phyloP scores from a whole-genome alignment of 2,888 invertebrate species.

The Andrena marginata region DNA sequence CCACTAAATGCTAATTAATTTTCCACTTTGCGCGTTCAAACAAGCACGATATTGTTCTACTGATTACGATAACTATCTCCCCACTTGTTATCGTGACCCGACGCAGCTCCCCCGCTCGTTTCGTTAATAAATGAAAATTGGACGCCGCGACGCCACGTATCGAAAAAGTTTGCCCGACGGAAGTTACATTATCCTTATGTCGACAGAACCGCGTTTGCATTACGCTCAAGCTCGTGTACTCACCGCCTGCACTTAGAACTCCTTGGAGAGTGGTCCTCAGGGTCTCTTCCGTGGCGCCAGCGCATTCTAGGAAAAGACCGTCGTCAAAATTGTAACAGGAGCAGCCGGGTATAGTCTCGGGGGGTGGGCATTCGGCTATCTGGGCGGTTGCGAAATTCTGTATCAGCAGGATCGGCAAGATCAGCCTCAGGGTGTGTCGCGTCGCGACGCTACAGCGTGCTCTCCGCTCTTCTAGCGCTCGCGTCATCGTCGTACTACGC shows the following conservation, averaged over 20 bases:
- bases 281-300: constrained; percentile 91
- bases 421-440: constrained; percentile 64
- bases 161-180: constrained; percentile 21
- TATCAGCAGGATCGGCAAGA: constrained; percentile 70
- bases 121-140: constrained; percentile 46
- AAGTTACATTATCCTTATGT: constrained; percentile 14
- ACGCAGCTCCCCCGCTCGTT: constrained; percentile 3
- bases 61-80: constrained; percentile 38
- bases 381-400: constrained; percentile 73
- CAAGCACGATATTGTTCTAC: constrained; percentile 23
- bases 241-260: constrained; percentile 85
- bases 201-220: constrained; percentile 25
- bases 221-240: constrained; percentile 42
- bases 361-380: constrained; percentile 80
- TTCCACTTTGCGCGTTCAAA: background rate
- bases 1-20: constrained; percentile 43
- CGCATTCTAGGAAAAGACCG: constrained; percentile 95
- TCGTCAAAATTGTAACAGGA: constrained; percentile 97
- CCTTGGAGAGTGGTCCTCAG: constrained; percentile 91
- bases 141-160: constrained; percentile 6
- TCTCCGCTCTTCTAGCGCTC: constrained; percentile 69
- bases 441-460: constrained; percentile 57
- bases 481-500: constrained; percentile 79
- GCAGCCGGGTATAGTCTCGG: constrained; percentile 88
- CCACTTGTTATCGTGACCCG: constrained; percentile 2